These are phyloP conservation scores for Catharus ustulatus DNA, from an alignment of 2,797 vertebrate genomes.

Conservation along the genomic window DNA sequence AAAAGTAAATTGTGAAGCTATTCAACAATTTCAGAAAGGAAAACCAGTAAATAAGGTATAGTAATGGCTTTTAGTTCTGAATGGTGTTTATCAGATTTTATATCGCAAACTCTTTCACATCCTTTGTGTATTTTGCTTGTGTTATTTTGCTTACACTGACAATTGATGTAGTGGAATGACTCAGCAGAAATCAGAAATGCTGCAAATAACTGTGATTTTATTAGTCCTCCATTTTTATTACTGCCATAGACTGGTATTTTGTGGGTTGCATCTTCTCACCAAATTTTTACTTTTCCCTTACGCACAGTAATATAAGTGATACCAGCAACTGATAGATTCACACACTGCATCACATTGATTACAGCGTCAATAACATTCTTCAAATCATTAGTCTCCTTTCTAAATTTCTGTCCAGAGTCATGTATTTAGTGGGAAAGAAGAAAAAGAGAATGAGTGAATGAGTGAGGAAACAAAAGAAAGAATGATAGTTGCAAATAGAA, in stretches of 20 bases:
- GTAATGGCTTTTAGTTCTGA: neutral
- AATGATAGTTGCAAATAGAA: conserved; percentile 40
- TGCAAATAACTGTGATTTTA: neutral
- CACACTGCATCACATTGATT: neutral
- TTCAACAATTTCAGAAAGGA: neutral
- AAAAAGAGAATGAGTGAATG: neutral
- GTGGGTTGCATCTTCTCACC: neutral
- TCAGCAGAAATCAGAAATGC: conserved; percentile 7
- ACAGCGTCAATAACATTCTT: neutral
- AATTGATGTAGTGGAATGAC: neutral
- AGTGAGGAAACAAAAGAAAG: conserved; percentile 42
- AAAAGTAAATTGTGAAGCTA: neutral
- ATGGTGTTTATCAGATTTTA: neutral
- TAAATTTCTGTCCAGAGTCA: neutral
- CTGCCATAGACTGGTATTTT: neutral
- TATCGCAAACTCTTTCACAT: neutral
- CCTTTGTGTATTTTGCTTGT: neutral
- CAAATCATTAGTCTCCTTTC: neutral
- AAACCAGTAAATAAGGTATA: neutral
- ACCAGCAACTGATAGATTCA: neutral
- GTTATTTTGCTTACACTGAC: neutral
- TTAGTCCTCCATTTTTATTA: neutral
- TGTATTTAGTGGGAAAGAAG: conserved; percentile 10
- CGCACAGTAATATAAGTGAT: neutral
- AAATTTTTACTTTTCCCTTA: neutral